Conservation (phyloP, 2,797 vertebrate species). For the Tiaroga cobitis region DNA sequence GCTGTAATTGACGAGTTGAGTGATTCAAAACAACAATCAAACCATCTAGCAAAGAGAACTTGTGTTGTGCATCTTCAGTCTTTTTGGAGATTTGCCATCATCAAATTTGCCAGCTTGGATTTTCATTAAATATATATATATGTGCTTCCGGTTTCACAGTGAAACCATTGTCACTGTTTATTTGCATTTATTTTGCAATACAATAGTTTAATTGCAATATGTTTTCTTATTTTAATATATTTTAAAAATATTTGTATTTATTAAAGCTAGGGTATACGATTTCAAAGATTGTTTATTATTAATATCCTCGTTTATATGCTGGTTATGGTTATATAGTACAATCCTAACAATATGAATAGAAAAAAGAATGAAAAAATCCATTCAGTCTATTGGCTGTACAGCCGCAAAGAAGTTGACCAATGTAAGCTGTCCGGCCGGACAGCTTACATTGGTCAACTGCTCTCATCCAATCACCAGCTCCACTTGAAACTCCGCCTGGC, state of each 20-base stretch:
- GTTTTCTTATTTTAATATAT: background rate
- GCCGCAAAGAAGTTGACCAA: no score
- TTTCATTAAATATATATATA: background rate
- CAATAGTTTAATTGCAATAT: background rate
- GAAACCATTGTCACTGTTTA: background rate
- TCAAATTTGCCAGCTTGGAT: background rate
- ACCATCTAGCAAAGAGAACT: background rate
- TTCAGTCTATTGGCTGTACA: no score
- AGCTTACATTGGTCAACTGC: no score
- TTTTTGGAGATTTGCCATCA: background rate
- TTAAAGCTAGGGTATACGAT: no score
- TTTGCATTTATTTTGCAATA: background rate
- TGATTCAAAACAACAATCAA: background rate
- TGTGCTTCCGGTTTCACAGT: background rate
- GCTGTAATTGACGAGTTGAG: background rate
- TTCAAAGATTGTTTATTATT: no score
- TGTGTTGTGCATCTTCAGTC: background rate
- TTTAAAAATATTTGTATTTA: background rate
- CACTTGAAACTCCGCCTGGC: no score
- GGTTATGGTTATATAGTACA: no score
- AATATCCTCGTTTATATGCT: no score
- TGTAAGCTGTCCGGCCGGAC: no score
- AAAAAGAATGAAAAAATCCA: no score
- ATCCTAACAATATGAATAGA: no score
- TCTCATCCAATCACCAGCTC: no score